Percentiles rank a stretch among this genome's conserved stretches.
Conservation (phyloP, 1,140 invertebrate species). For the Procambarus clarkii region DNA sequence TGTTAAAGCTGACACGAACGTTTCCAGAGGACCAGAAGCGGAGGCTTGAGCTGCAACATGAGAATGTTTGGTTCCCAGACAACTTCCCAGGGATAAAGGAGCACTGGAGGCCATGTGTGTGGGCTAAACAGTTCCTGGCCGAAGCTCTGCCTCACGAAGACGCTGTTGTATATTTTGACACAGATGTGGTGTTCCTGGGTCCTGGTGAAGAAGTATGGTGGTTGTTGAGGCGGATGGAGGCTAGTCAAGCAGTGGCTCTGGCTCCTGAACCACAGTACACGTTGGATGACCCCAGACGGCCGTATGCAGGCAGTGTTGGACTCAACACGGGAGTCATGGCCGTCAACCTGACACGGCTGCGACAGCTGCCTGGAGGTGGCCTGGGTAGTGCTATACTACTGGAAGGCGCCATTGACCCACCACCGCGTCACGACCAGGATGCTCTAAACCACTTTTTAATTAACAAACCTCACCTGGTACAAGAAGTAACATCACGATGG, state of each 20-base stretch:
- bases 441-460: slow-evolving; percentile 61
- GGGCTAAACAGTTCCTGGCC: slow-evolving; percentile 65
- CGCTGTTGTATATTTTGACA: slow-evolving; percentile 59
- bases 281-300: slow-evolving; percentile 18
- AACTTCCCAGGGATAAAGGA: background rate
- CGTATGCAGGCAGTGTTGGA: slow-evolving; percentile 54
- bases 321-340: slow-evolving; percentile 66
- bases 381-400: slow-evolving; percentile 44
- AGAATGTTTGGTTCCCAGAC: slow-evolving; percentile 39
- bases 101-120: slow-evolving; percentile 63
- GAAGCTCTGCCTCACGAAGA: slow-evolving; percentile 57
- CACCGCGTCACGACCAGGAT: slow-evolving; percentile 65
- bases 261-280: slow-evolving; percentile 66
- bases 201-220: slow-evolving; percentile 63
- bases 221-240: slow-evolving; percentile 33
- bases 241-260: slow-evolving; percentile 31
- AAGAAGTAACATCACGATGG: slow-evolving; percentile 53
- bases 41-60: slow-evolving; percentile 45
- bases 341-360: slow-evolving; percentile 56
- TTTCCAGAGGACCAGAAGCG: slow-evolving; percentile 12
- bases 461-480: slow-evolving; percentile 44
- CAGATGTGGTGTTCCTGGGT: slow-evolving; percentile 63
- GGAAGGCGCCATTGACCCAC: background rate
- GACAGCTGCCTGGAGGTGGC: slow-evolving; percentile 31
- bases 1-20: slow-evolving; percentile 16